A percentile compares a stretch with the other conserved stretches of the same genome.
Evolutionary conservation across 2,113 vertebrate genomes (phyloP).

Genomic region (Capreolus pygargus): DNA sequence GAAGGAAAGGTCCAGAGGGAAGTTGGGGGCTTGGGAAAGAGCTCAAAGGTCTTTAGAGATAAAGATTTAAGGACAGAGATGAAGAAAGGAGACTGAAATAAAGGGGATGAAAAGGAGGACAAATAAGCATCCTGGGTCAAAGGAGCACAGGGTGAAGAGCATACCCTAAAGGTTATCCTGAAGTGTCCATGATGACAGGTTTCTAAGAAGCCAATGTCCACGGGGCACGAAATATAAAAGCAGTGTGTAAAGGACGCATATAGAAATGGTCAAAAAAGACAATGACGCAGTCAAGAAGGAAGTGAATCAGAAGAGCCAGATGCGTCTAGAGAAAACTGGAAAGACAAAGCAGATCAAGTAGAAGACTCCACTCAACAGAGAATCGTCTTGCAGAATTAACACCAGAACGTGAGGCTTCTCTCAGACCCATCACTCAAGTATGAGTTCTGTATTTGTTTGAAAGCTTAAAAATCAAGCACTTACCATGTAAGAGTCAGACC

Average conservation of each 20-base stretch:
- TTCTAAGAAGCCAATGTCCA: not conserved
- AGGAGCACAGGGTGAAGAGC: not conserved
- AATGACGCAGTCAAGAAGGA: not conserved
- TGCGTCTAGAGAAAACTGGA: not conserved
- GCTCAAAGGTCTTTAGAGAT: not conserved
- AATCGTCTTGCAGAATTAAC: rapidly evolving
- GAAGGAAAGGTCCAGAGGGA: not conserved
- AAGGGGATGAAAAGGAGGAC: not conserved
- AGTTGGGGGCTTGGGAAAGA: not conserved
- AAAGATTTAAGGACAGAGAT: not conserved
- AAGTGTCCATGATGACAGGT: rapidly evolving
- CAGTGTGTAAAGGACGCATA: not conserved
- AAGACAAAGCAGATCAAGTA: not conserved
- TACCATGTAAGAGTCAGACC: not conserved
- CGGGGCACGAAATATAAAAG: not conserved
- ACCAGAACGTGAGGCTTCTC: not conserved
- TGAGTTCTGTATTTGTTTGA: not conserved
- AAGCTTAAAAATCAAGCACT: not conserved
- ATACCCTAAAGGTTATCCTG: not conserved
- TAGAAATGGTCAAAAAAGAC: not conserved
- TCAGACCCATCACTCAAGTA: not conserved
- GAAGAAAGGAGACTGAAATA: not conserved
- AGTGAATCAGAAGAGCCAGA: not conserved
- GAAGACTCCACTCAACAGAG: not conserved
- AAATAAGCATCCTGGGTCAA: not conserved